These are phyloP conservation scores for Hassar affinis DNA, from an alignment of 2,113 vertebrate species.

Conservation along the genomic window DNA sequence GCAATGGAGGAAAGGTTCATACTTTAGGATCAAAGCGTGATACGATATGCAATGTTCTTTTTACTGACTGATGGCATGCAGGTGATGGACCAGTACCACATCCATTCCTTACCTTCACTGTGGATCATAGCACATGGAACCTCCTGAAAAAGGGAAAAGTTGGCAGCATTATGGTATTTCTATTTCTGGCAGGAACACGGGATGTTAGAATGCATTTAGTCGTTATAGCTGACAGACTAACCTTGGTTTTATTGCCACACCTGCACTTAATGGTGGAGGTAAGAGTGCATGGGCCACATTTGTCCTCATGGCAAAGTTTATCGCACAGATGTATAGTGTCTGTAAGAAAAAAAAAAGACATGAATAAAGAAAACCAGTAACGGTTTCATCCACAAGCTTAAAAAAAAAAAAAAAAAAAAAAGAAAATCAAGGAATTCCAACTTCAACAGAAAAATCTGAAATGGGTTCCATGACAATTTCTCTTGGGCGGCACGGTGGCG, in stretches of 20 bases:
- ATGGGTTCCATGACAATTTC: neutral
- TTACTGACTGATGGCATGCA: neutral
- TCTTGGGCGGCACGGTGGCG: no score
- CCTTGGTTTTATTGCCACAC: slow-evolving; percentile 91
- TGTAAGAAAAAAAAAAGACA: slow-evolving; percentile 57
- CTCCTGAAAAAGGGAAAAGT: slow-evolving; percentile 73
- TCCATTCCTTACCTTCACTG: slow-evolving; percentile 81
- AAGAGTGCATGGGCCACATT: slow-evolving; percentile 87
- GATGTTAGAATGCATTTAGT: neutral
- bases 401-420: slow-evolving; percentile 13
- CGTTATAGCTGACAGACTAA: slow-evolving; percentile 54
- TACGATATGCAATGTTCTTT: neutral
- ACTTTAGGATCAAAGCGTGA: neutral
- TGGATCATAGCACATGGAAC: slow-evolving; percentile 85
- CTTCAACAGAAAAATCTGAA: neutral
- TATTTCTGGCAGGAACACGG: neutral
- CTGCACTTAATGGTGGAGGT: slow-evolving; percentile 90
- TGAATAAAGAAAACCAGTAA: neutral
- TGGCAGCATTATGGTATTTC: neutral
- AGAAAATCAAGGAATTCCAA: neutral
- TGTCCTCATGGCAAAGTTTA: slow-evolving; percentile 90
- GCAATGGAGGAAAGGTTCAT: neutral
- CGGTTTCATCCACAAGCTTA: neutral
- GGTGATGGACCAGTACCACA: neutral
- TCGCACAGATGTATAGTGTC: slow-evolving; percentile 91